Evolutionary conservation across 2,113 vertebrate genomes (phyloP).

Genomic region (Macrotus californicus): DNA sequence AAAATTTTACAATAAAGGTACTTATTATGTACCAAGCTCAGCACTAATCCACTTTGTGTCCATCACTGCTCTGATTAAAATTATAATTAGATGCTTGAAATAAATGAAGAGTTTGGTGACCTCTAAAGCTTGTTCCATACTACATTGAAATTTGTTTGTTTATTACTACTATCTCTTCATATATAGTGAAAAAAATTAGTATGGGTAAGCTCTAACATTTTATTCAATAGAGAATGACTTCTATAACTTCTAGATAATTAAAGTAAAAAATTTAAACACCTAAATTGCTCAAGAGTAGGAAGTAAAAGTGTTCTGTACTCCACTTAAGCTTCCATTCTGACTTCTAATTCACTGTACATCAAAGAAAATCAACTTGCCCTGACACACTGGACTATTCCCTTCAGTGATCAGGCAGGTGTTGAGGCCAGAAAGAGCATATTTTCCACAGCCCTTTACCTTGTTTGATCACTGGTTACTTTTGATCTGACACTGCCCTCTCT

Average conservation of each 20-base stretch:
- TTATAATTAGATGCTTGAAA: not conserved
- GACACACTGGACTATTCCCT: conserved; percentile 79
- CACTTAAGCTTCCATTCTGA: conserved; percentile 72
- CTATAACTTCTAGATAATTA: conserved; percentile 8
- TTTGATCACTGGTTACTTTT: conserved; percentile 87
- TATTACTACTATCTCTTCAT: not conserved
- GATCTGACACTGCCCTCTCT: conserved; percentile 85
- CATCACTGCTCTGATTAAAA: not conserved
- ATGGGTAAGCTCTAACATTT: conserved; percentile 11
- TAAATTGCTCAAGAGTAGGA: conserved; percentile 69
- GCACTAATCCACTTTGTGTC: not conserved
- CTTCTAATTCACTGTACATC: conserved; percentile 78
- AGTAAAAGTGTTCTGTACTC: conserved; percentile 76
- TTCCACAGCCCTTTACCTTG: conserved; percentile 81
- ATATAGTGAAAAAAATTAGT: not conserved
- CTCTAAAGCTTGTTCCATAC: not conserved
- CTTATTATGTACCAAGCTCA: not conserved
- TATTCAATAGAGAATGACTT: conserved; percentile 14
- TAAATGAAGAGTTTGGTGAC: not conserved
- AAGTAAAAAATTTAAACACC: conserved; percentile 60
- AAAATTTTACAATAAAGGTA: not conserved
- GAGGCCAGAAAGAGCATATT: conserved; percentile 84
- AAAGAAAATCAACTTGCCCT: conserved; percentile 83
- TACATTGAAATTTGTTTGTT: not conserved
- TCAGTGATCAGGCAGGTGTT: conserved; percentile 82